Evolutionary conservation across 2,888 invertebrate species (phyloP).

Genomic region (Amblyjoppa proteus): DNA sequence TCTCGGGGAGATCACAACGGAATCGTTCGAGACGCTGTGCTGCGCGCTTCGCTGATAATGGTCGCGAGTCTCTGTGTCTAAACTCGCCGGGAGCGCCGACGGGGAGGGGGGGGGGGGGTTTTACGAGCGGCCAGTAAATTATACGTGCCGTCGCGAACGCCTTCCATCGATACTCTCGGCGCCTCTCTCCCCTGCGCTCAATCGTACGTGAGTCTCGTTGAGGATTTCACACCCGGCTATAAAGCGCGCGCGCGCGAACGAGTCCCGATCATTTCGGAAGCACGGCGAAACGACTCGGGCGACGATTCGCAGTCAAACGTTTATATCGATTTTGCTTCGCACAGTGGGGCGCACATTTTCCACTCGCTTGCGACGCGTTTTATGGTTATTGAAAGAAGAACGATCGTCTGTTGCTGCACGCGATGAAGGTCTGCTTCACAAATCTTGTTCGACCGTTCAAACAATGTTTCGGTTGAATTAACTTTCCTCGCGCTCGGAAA

Average conservation of each 20-base stretch:
- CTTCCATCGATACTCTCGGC: constrained; percentile 25
- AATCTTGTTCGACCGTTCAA: no score
- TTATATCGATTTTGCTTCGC: not conserved
- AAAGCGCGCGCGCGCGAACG: not conserved
- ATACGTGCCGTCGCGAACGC: constrained; percentile 50
- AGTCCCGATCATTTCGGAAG: not conserved
- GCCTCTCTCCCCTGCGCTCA: not conserved
- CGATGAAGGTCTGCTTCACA: no score
- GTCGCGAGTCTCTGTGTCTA: constrained; percentile 27
- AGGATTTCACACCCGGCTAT: constrained; percentile 33
- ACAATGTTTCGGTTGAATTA: no score
- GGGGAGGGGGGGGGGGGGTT: not conserved
- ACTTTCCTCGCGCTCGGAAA: no score
- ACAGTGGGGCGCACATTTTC: not conserved
- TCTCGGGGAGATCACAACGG: constrained; percentile 24
- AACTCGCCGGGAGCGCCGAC: not conserved
- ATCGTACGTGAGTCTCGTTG: constrained; percentile 40
- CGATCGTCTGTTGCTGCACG: no score
- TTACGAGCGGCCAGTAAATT: constrained; percentile 62
- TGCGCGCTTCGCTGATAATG: constrained; percentile 58
- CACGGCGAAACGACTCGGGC: not conserved
- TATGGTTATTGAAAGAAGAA: no score
- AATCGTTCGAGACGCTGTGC: constrained; percentile 32
- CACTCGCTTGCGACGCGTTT: not conserved
- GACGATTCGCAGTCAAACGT: constrained; percentile 3